A percentile compares a stretch with the other conserved stretches of the same genome.
Evolutionary conservation across 2,797 vertebrate genomes (phyloP).

Genomic region (Masticophis lateralis): DNA sequence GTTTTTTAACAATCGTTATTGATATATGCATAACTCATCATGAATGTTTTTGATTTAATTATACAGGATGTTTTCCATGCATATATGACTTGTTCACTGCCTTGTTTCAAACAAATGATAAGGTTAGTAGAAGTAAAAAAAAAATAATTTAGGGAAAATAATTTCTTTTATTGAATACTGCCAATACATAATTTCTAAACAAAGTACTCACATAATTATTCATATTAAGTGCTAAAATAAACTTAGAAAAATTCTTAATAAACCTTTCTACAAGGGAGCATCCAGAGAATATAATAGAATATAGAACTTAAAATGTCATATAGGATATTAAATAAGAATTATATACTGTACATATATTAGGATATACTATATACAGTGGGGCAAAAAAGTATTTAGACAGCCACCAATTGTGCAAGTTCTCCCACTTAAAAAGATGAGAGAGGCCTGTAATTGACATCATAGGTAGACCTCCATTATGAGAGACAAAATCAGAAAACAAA

Average conservation of each 20-base stretch:
- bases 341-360: too few species aligned
- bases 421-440: too few species aligned
- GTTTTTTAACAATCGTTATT: neutral
- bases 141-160: neutral
- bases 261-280: neutral
- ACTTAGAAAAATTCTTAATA: neutral
- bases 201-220: neutral
- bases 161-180: neutral
- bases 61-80: neutral
- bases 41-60: neutral
- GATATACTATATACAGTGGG: too few species aligned
- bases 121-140: neutral
- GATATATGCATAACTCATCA: neutral
- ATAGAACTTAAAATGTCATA: neutral
- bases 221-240: neutral
- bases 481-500: too few species aligned
- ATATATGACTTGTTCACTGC: neutral
- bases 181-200: neutral
- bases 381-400: too few species aligned
- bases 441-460: too few species aligned
- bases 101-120: neutral
- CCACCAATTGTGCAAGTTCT: too few species aligned
- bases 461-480: too few species aligned
- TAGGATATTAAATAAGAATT: neutral
- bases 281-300: neutral